phyloP scores from a whole-genome alignment of 2,113 vertebrate genomes.

The Danionella cerebrum region DNA sequence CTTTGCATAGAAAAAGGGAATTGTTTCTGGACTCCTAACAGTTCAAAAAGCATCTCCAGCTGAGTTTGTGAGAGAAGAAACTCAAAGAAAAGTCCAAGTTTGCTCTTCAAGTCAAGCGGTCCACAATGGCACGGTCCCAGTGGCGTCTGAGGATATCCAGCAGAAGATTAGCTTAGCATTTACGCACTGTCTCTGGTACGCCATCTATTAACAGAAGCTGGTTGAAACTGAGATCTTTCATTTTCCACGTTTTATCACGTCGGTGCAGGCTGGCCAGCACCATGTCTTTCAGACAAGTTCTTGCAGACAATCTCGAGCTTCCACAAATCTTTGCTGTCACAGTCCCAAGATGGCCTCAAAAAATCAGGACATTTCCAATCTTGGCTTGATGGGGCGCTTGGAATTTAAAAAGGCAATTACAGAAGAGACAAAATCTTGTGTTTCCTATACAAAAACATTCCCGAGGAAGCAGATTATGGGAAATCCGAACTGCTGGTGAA shows the following conservation, averaged over 20 bases:
- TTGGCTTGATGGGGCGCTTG: conserved; percentile 60
- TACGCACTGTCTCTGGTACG: conserved; percentile 29
- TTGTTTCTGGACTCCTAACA: not conserved
- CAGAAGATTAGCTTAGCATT: conserved; percentile 51
- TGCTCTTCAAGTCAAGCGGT: conserved; percentile 33
- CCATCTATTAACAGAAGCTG: conserved; percentile 28
- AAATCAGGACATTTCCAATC: conserved; percentile 65
- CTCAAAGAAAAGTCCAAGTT: conserved; percentile 28
- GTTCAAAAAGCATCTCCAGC: not conserved
- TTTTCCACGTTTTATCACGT: conserved; percentile 66
- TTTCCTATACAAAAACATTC: conserved; percentile 59
- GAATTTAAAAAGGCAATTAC: conserved; percentile 72
- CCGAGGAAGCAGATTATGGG: conserved; percentile 61
- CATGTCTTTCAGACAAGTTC: conserved; percentile 50
- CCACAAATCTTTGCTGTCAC: conserved; percentile 58
- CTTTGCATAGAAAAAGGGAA: not conserved
- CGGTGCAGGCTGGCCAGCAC: conserved; percentile 55
- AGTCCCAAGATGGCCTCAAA: conserved; percentile 55
- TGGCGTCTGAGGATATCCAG: conserved; percentile 11
- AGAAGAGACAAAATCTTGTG: conserved; percentile 68
- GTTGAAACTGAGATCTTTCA: conserved; percentile 57
- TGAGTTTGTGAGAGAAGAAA: conserved; percentile 13
- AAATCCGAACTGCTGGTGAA: conserved; percentile 66
- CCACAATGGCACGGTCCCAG: conserved; percentile 7
- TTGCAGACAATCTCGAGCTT: conserved; percentile 48